These are phyloP conservation scores for Alligator mississippiensis DNA, from an alignment of 2,113 vertebrate species.

Conservation along the genomic window DNA sequence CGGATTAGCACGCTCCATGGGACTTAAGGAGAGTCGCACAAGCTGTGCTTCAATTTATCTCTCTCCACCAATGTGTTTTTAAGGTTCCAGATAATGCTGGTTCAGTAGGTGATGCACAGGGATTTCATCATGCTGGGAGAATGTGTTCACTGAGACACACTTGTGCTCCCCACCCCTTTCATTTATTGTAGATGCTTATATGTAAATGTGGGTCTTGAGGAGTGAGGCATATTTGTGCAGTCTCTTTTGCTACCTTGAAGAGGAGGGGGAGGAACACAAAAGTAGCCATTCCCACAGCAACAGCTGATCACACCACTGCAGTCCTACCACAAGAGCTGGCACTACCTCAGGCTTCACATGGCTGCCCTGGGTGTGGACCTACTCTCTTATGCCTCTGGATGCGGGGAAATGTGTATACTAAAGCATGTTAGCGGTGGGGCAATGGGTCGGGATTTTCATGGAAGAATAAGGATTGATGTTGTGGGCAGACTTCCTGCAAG, in stretches of 20 bases:
- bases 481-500: not conserved
- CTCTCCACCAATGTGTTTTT: not conserved
- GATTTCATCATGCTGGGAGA: not conserved
- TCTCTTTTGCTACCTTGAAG: not conserved
- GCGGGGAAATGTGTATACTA: not conserved
- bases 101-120: not conserved
- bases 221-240: not conserved
- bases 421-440: not conserved
- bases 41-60: not conserved
- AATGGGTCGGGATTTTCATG: too few species aligned
- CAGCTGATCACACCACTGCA: too few species aligned
- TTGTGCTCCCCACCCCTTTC: not conserved
- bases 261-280: too few species aligned
- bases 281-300: too few species aligned
- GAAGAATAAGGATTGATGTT: not conserved
- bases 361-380: too few species aligned
- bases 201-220: not conserved
- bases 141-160: not conserved
- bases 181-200: not conserved
- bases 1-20: not conserved
- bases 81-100: not conserved
- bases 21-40: not conserved
- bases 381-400: not conserved
- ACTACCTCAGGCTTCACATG: too few species aligned
- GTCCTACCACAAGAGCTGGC: too few species aligned